Evolutionary conservation across 2,888 invertebrate species (phyloP), one percentile per base, ranked within the genome.

Genomic region (Microplitis deprimator): DNA sequence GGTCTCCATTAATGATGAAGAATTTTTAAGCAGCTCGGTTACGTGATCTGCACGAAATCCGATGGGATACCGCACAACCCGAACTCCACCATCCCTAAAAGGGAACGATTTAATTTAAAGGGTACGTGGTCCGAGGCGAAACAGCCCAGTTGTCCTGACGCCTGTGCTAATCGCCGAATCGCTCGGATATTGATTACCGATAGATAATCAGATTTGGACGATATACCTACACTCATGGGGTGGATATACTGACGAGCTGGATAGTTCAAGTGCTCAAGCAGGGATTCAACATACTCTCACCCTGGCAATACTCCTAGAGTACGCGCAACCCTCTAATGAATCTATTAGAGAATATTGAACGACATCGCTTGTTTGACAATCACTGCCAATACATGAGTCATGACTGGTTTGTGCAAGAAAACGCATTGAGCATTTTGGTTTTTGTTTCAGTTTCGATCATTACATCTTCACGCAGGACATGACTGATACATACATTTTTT

Each of bases 101-200:
- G 73, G 73, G 64, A 73, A 40, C 65, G 73, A 71, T 71, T 61
- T 71, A 71, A 71, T 71, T 62, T 38, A n/a, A 61, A 61, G 68
- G 61, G 73, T 71, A 76, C 76, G 73, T 78, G 62, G 73, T 75
- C 29, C 38, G 20, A 16, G 61, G 64, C 64, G 73, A 73, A 71
- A 73, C 65, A 65, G 16, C 40, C 41, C 65, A 8, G 73, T 20
- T 73, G 73, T 73, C 73, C 73, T 73, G 60, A 70, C 59, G 70
- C 73, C 39, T 40, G 16, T 82, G 83, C 81, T 80, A 76, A 80
- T 78, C 77, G 83, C 82, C 83, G 84, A 85, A 85, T 84, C 83
- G 83, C 84, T 77, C 79, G 82, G 84, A 85, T 85, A 87, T 87
- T 87, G 87, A 87, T 87, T 85, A 85, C 85, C 83, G 83, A 86